phyloP scores from a whole-genome alignment of 2,797 vertebrate genomes.

The Gymnoscopelus braueri region DNA sequence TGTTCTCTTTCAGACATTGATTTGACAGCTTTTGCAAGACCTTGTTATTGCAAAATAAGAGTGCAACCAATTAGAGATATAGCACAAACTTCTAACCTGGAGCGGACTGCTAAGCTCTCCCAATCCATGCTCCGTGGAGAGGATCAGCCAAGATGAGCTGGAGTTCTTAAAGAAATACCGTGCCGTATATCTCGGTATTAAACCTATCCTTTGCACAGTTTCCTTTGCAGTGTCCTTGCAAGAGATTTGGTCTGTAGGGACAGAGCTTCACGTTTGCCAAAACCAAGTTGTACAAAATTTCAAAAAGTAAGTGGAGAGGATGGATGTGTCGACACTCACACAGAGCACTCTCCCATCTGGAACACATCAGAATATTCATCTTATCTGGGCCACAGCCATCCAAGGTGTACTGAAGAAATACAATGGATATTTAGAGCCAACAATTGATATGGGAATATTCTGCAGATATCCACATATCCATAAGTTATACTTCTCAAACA shows the following conservation, averaged over 20 bases:
- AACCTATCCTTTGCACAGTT: conserved; percentile 36
- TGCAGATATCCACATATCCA: not conserved
- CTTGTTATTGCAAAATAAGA: conserved; percentile 54
- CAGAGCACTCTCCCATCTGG: conserved; percentile 63
- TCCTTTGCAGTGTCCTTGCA: conserved; percentile 55
- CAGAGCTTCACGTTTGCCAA: conserved; percentile 34
- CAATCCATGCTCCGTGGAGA: conserved; percentile 39
- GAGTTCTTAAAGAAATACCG: conserved; percentile 50
- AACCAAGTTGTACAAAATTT: conserved; percentile 42
- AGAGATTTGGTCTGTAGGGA: conserved; percentile 54
- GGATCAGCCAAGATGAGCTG: conserved; percentile 59
- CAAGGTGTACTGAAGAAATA: conserved; percentile 45
- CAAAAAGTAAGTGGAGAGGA: conserved; percentile 45
- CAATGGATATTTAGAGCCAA: conserved; percentile 46
- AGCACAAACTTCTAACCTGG: conserved; percentile 31
- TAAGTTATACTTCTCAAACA: conserved; percentile 8
- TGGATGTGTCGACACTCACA: conserved; percentile 55
- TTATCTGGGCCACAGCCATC: conserved; percentile 54
- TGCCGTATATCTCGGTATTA: conserved; percentile 35
- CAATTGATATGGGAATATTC: conserved; percentile 31
- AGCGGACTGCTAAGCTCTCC: conserved; percentile 39
- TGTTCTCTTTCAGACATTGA: not conserved
- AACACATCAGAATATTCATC: conserved; percentile 61
- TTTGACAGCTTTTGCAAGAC: conserved; percentile 41
- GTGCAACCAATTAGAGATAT: conserved; percentile 59